Base-by-base conservation (phyloP, 2,113 vertebrate species). In the Scomber japonicus region DNA sequence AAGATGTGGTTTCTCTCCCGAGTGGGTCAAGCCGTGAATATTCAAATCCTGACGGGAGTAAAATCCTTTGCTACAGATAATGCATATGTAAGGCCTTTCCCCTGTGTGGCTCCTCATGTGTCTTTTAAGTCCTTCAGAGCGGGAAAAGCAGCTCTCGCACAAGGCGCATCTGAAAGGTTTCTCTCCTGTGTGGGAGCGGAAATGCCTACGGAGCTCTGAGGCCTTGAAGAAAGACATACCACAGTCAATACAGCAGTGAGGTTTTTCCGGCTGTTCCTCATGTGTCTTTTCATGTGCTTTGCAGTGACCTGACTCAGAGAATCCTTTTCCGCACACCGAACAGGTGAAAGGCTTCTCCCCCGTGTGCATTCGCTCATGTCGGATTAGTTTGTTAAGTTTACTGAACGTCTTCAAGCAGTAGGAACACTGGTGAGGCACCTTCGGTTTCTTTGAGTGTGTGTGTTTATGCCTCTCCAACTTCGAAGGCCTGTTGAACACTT, bases 261-360 rank as follows among this genome's bases (percentile, higher is more conserved):
- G 90, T 40, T 93, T 93, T 21, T 92, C 90, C 0, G 91, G 92
- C 64, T 91, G 87, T 10, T 88, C 91, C 57, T 92, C 85, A 0
- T 93, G 92, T 0, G 85, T 91, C 72, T 85, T 92, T 60, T 93
- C 91, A 0, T 93, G 92, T 0, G 87, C 82, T 76, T 86, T 94
- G 84, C 92, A 94, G 77, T 93, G 90, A 4, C 89, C 88, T 0
- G 82, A 40, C 77, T 94, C 92, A 0, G 91, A 83, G 57, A 94
- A 94, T 13, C 88, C 81, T 62, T 91, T 93, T 0, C 90, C 89
- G 0, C 92, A 94, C 31, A 91, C 73, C 0, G 84, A 84, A 83
- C 92, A 94, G 60, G 86, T 89, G 13, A 89, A 93, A 14, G 93
- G 92, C 62, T 69, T 91, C 87, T 94, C 93, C 10, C 93, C 93